phyloP scores from a whole-genome alignment of 2,113 vertebrate genomes.

The Psophia crepitans region DNA sequence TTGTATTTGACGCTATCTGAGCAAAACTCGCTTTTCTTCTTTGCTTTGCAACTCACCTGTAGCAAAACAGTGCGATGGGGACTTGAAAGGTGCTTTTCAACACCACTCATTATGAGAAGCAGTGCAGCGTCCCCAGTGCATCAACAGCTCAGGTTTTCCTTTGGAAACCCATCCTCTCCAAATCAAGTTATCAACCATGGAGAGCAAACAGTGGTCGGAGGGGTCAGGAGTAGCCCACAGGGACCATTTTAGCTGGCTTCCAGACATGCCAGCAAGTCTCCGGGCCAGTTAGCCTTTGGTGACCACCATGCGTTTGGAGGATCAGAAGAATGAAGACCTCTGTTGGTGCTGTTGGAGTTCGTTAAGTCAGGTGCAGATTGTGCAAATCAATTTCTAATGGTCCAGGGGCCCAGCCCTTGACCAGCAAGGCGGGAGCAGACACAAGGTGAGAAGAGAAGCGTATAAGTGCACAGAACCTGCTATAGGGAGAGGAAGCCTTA shows the following conservation, averaged over 20 bases:
- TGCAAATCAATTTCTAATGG: not conserved
- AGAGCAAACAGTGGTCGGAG: not conserved
- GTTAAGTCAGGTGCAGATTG: not conserved
- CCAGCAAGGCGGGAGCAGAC: accelerated
- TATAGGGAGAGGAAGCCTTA: not conserved
- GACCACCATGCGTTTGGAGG: not conserved
- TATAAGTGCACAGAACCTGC: not conserved
- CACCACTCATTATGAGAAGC: not conserved
- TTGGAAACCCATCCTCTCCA: not conserved
- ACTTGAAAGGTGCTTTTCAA: conserved; percentile 9
- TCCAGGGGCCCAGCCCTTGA: not conserved
- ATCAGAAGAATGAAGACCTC: not conserved
- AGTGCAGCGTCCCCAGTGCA: accelerated
- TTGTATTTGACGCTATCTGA: not conserved
- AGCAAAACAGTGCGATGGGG: not conserved
- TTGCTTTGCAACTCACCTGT: conserved; percentile 22
- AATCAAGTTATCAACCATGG: not conserved
- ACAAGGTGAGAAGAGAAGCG: not conserved
- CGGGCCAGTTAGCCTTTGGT: not conserved
- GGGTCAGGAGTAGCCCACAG: not conserved
- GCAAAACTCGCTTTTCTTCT: not conserved
- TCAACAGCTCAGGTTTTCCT: not conserved
- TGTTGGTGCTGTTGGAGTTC: not conserved
- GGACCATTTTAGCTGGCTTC: not conserved
- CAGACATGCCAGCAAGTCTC: not conserved